Evolutionary conservation across 2,797 vertebrate genomes (phyloP), one percentile per base, ranked within the genome.

Genomic region (Heteromormyrus szaboi): DNA sequence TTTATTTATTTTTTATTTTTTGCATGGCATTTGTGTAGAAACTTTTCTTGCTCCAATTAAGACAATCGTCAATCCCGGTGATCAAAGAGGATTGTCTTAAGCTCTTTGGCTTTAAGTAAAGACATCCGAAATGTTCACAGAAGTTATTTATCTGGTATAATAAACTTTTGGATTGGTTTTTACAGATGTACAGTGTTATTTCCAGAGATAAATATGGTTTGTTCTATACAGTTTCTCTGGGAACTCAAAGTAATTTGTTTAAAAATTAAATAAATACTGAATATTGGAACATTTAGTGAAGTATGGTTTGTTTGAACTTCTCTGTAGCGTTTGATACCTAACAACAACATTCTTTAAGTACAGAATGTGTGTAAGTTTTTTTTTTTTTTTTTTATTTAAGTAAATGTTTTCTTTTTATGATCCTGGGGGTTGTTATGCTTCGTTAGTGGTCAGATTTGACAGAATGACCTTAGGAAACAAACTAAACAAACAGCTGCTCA

Each of bases 91-190:
- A 25, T 41, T 68, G 86, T 68, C 54, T 46, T 65, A 68, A 87
- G 56, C 86, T 68, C 86, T 87, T 87, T 68, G 56, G 86, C 85
- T 87, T 59, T 62, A 59, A 37, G 41, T 46, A 68, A 87, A 62
- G 86, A 68, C 86, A 65, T 44, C 41, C 2, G 37, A 65, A 46
- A 59, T 19, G 12, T 86, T 86, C 14, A 54, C 50, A 86, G 25
- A 86, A 86, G 37, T 37, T 86, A 51, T 84, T 37, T 86, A 51
- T 84, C 44, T 25, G n/a, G 51, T 19, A 86, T 22, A 62, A 59
- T 19, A 46, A 44, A 53, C 86, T 65, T 87, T 87, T 87, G 59
- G 54, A 65, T 65, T 65, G 33, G 33, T 68, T 86, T 41, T 62
- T 86, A 59, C 59, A 87, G 68, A 87, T 65, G 54, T 44, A 65